Evolutionary conservation across 2,888 invertebrate genomes (phyloP).

Genomic region (Perizoma affinitatum): DNA sequence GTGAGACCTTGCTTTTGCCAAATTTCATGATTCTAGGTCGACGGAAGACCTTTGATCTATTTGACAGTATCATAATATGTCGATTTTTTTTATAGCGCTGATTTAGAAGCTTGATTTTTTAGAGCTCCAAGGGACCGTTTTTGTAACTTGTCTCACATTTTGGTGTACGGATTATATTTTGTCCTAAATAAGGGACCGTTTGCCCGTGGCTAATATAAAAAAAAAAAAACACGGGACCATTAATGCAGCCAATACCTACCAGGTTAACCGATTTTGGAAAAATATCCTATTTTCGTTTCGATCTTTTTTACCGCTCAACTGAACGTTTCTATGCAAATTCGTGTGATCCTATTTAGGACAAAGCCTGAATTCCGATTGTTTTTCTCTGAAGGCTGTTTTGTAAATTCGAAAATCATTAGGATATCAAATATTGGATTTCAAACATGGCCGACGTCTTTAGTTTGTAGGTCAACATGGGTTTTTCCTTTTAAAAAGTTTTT

Average conservation of each 20-base stretch:
- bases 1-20: too few relatives aligned
- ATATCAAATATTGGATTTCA: conserved; percentile 21
- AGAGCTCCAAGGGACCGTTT: too few relatives aligned
- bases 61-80: too few relatives aligned
- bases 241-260: conserved; percentile 36
- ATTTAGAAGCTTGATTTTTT: too few relatives aligned
- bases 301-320: conserved; percentile 40
- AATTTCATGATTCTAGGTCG: too few relatives aligned
- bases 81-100: too few relatives aligned
- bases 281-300: conserved; percentile 40
- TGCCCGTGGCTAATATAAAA: conserved; percentile 9
- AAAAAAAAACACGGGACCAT: conserved; percentile 22
- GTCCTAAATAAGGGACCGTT: neutral
- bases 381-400: conserved; percentile 22
- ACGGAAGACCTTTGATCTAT: too few relatives aligned
- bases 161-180: neutral
- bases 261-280: conserved; percentile 43
- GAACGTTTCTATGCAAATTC: conserved; percentile 41
- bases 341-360: conserved; percentile 36
- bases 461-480: neutral
- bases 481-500: neutral
- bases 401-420: conserved; percentile 39
- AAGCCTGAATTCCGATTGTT: conserved; percentile 37
- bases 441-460: conserved; percentile 9
- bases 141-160: neutral